Evolutionary conservation across 2,888 invertebrate species (phyloP), one percentile per base, ranked within the genome.

Genomic region (Diachrysia chrysitis): DNA sequence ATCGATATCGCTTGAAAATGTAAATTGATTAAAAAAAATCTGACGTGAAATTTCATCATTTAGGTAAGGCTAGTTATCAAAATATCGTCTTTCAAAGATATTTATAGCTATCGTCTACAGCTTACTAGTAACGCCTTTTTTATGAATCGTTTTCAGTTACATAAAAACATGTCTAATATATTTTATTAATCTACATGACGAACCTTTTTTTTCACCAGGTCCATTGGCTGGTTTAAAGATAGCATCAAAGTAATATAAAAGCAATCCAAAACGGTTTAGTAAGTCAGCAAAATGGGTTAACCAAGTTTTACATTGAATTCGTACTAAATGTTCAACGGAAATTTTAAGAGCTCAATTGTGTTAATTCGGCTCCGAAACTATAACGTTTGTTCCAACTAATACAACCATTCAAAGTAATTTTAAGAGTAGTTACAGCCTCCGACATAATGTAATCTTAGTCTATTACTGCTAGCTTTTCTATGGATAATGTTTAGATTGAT

Each of bases 271-370:
- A 53, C 53, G 12, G 60, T 71, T 23, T 29, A 53, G 54, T 35
- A 0, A 48, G 9, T 17, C 10, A 64, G 51, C 29, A 62, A 78
- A 66, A 56, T 35, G 48, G 65, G 63, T 57, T 48, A 67, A 61
- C 64, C 42, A 42, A 60, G 66, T 51, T 51, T 51, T 21, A 51
- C 48, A 21, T 51, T 21, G 48, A 19, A 19, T 4, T 21, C 6
- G 32, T 68, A 65, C 57, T 58, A 35, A 60, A 69, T 58, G 58
- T 66, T 65, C 19, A 61, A 63, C 23, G 54, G 54, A 56, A 53
- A 42, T 64, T 73, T 72, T 21, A 63, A 51, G 48, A 51, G 53
- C 53, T 37, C 37, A 51, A 56, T 73, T 69, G 58, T 77, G 58
- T 60, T 71, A 66, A 71, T 71, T 54, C 62, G 37, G 21, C 32